Percentiles rank a stretch among this genome's conserved stretches.
Evolutionary conservation across 2,888 invertebrate species (phyloP).

Genomic region (Neoaliturus tenellus): DNA sequence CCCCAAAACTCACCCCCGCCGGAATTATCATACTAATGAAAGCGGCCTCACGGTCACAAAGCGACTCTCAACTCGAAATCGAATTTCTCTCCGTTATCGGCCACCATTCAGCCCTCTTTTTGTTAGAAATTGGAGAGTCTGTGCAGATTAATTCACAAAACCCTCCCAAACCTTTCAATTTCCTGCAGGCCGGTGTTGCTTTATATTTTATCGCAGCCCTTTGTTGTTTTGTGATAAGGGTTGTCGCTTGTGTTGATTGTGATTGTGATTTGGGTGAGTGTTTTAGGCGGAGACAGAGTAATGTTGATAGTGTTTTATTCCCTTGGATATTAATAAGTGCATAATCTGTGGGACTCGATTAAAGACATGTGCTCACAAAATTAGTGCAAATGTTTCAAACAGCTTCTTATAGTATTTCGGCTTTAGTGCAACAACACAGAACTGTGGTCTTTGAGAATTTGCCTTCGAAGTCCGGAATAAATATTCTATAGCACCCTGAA

Average conservation of each 20-base stretch:
- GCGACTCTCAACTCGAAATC: slow-evolving; percentile 53
- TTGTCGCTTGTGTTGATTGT: background rate
- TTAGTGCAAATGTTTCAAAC: too few relatives aligned
- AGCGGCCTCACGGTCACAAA: slow-evolving; percentile 53
- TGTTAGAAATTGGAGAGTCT: slow-evolving; percentile 53
- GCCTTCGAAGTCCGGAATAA: too few relatives aligned
- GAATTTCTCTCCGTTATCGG: slow-evolving; percentile 55
- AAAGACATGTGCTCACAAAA: too few relatives aligned
- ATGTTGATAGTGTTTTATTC: too few relatives aligned
- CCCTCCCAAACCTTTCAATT: slow-evolving; percentile 47
- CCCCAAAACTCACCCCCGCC: slow-evolving; percentile 43
- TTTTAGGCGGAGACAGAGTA: too few relatives aligned
- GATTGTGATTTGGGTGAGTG: background rate
- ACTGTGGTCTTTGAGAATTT: too few relatives aligned
- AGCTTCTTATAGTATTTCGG: too few relatives aligned
- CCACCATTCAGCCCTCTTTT: slow-evolving; percentile 51
- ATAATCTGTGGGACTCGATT: too few relatives aligned
- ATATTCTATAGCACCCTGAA: too few relatives aligned
- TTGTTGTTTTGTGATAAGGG: slow-evolving; percentile 38
- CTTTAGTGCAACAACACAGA: too few relatives aligned
- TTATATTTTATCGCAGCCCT: slow-evolving; percentile 28
- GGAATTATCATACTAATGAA: slow-evolving; percentile 67
- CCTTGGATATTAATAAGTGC: too few relatives aligned
- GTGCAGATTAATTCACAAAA: slow-evolving; percentile 50
- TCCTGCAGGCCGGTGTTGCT: slow-evolving; percentile 25